Evolutionary conservation across 1,140 invertebrate species (phyloP).

Genomic region (Saxidomus purpurata): DNA sequence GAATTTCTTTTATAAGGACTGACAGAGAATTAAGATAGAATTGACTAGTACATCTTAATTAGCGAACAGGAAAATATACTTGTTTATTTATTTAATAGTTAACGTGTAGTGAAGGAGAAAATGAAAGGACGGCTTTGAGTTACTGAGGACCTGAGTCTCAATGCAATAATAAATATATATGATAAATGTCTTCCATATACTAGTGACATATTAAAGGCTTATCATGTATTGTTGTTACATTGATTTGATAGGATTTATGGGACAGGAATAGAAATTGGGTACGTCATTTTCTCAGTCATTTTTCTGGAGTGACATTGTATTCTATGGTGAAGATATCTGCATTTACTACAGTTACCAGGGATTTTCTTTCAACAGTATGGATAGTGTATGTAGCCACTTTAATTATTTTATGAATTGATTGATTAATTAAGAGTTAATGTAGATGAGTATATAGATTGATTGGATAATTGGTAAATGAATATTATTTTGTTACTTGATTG

Average conservation of each 20-base stretch:
- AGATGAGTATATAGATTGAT: no score
- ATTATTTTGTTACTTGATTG: no score
- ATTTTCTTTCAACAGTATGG: constrained; percentile 27
- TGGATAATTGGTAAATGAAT: no score
- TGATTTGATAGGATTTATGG: constrained; percentile 53
- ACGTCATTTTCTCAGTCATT: constrained; percentile 4
- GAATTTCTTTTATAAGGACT: background rate
- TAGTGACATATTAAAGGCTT: constrained; percentile 57
- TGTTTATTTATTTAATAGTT: background rate
- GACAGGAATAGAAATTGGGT: background rate
- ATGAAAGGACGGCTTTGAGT: background rate
- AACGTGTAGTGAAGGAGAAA: background rate
- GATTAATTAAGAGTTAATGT: background rate
- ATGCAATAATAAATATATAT: constrained; percentile 41
- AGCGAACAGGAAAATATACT: background rate
- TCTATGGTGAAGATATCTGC: background rate
- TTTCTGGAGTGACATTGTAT: background rate
- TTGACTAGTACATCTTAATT: background rate
- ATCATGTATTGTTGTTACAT: constrained; percentile 21
- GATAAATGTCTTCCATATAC: constrained; percentile 33
- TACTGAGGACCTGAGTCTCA: constrained; percentile 32
- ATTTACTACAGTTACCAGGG: background rate
- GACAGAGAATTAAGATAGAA: background rate
- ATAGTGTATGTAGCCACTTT: constrained; percentile 35
- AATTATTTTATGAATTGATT: background rate